These are phyloP conservation scores for Anneissia japonica DNA, from an alignment of 35 echinoderm and acorn worm genomes.

Conservation along the genomic window DNA sequence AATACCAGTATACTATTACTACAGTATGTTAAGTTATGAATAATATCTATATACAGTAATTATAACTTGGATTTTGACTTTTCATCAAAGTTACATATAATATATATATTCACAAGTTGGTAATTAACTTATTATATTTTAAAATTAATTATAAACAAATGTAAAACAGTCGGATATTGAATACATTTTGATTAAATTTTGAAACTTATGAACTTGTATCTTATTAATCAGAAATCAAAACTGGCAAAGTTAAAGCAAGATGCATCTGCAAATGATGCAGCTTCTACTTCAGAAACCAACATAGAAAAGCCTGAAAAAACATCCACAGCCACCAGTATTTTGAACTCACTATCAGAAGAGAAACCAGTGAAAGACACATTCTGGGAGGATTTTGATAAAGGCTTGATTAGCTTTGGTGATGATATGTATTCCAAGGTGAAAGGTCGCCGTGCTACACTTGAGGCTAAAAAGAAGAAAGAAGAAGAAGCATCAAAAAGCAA, in stretches of 20 bases:
- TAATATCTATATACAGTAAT: too few species aligned
- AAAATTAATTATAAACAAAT: too few species aligned
- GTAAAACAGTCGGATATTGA: too few species aligned
- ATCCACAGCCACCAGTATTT: not conserved
- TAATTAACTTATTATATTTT: too few species aligned
- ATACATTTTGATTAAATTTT: not conserved
- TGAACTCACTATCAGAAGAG: too few species aligned
- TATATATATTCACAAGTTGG: too few species aligned
- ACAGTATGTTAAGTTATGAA: too few species aligned
- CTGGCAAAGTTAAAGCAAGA: conserved; percentile 5
- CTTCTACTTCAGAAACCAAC: not conserved
- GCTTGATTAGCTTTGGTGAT: conserved; percentile 67
- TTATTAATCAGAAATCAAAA: not conserved
- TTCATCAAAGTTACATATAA: too few species aligned
- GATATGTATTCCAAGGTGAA: conserved; percentile 99
- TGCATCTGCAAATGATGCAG: not conserved
- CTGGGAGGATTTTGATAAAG: conserved; percentile 84
- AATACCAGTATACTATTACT: too few species aligned
- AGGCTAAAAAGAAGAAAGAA: conserved; percentile 53
- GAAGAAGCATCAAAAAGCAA: conserved; percentile 5
- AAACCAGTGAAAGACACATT: conserved; percentile 69
- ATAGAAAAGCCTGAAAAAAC: not conserved
- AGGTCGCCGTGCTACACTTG: conserved; percentile 54
- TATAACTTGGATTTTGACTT: too few species aligned
- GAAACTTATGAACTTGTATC: not conserved